phyloP scores from a whole-genome alignment of 2,797 vertebrate genomes.

The Onychomys leucogaster region DNA sequence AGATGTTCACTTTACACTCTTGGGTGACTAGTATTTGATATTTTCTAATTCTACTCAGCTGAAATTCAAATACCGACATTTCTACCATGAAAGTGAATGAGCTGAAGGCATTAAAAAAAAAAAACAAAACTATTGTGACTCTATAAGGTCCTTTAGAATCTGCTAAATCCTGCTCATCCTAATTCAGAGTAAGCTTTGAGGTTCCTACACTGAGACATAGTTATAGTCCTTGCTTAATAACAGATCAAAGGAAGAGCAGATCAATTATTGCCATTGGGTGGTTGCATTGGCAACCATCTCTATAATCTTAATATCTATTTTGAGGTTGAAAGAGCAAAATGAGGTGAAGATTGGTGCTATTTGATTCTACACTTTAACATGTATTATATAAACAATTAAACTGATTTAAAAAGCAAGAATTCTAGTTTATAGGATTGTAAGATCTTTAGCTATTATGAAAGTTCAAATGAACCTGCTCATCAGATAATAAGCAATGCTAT shows the following conservation, averaged over 20 bases:
- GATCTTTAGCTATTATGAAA: background rate
- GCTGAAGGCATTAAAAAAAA: background rate
- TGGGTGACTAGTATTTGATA: background rate
- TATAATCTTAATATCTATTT: background rate
- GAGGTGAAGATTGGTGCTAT: background rate
- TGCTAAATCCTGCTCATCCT: background rate
- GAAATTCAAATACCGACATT: background rate
- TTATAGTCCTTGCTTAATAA: background rate
- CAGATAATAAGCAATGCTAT: background rate
- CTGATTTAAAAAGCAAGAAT: conserved; percentile 1
- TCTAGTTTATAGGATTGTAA: background rate
- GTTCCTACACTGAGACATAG: background rate
- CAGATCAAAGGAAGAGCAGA: background rate
- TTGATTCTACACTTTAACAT: background rate
- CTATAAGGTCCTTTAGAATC: background rate
- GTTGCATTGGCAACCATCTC: background rate
- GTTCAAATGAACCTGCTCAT: conserved; percentile 5
- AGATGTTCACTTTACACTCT: background rate
- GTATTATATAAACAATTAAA: background rate
- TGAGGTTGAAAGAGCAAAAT: background rate
- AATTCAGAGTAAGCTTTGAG: background rate
- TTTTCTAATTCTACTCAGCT: conserved; percentile 17
- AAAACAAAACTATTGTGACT: background rate
- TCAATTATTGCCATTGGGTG: background rate
- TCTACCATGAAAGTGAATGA: conserved; percentile 45